Evolutionary conservation across 1,140 invertebrate genomes (phyloP).

Genomic region (Euura saliciscinereae): DNA sequence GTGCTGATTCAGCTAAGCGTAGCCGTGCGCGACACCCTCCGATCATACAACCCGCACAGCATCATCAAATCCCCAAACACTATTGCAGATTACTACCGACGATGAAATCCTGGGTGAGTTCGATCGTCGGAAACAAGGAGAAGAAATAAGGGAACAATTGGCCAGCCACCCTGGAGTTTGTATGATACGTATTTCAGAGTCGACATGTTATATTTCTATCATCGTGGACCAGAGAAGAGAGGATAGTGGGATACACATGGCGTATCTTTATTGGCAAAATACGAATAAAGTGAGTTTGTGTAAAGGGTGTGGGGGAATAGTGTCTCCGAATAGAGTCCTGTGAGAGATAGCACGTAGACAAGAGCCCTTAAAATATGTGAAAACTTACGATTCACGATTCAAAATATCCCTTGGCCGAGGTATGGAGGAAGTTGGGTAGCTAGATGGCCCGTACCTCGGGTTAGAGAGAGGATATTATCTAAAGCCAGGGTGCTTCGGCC

Average conservation of each 20-base stretch:
- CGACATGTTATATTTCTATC: too few relatives aligned
- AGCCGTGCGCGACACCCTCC: constrained; percentile 5
- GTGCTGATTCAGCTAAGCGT: constrained; percentile 6
- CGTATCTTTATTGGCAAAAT: constrained; percentile 7
- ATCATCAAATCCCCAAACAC: constrained; percentile 1
- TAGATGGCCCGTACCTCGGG: too few relatives aligned
- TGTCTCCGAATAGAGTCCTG: too few relatives aligned
- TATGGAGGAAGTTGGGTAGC: not conserved
- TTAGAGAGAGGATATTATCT: constrained; percentile 42
- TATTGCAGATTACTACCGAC: not conserved
- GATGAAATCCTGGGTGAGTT: constrained; percentile 3
- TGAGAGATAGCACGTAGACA: not conserved
- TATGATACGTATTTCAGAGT: too few relatives aligned
- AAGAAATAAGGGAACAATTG: too few relatives aligned
- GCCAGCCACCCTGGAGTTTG: too few relatives aligned
- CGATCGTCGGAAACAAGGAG: not conserved
- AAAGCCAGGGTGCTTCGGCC: constrained; percentile 32
- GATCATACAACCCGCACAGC: too few relatives aligned
- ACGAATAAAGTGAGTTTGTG: not conserved
- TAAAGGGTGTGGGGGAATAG: too few relatives aligned
- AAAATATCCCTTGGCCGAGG: constrained; percentile 4
- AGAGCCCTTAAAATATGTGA: constrained; percentile 5
- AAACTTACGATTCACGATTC: constrained; percentile 7
- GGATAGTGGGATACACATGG: too few relatives aligned
- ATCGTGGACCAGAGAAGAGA: too few relatives aligned